These are phyloP conservation scores for Notamacropus eugenii DNA, from an alignment of 2,797 vertebrate genomes.

Conservation along the genomic window DNA sequence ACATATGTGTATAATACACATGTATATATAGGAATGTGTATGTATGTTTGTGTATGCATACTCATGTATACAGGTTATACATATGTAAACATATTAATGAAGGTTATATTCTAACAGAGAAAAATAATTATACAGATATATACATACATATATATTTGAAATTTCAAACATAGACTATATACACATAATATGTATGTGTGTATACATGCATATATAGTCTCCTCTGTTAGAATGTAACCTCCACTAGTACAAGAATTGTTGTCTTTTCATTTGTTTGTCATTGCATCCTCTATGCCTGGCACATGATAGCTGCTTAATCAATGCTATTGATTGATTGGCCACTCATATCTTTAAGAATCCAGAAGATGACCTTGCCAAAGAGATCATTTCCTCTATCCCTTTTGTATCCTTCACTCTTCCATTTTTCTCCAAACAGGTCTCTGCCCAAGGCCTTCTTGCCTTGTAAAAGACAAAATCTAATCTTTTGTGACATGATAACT, in stretches of 20 bases:
- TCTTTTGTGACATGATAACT: neutral
- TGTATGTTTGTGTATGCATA: neutral
- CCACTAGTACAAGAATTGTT: neutral
- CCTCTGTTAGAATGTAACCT: neutral
- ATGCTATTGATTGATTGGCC: neutral
- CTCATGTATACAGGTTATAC: neutral
- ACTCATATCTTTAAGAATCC: neutral
- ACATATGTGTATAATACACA: too few species aligned
- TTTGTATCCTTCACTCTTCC: neutral
- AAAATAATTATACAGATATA: neutral
- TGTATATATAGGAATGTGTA: neutral
- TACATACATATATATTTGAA: neutral
- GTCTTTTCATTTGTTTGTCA: neutral
- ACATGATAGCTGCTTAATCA: neutral
- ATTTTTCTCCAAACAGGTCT: neutral
- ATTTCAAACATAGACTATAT: neutral
- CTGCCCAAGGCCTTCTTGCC: neutral
- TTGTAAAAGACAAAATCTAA: neutral
- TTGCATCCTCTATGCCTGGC: neutral
- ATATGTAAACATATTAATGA: neutral
- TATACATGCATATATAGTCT: neutral
- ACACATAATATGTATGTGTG: neutral
- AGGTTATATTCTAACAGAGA: neutral
- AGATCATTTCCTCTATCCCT: neutral
- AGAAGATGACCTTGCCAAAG: neutral